Evolutionary conservation across 2,888 invertebrate species (phyloP), one percentile per base, ranked within the genome.

Genomic region (Dolichomitus sp.): DNA sequence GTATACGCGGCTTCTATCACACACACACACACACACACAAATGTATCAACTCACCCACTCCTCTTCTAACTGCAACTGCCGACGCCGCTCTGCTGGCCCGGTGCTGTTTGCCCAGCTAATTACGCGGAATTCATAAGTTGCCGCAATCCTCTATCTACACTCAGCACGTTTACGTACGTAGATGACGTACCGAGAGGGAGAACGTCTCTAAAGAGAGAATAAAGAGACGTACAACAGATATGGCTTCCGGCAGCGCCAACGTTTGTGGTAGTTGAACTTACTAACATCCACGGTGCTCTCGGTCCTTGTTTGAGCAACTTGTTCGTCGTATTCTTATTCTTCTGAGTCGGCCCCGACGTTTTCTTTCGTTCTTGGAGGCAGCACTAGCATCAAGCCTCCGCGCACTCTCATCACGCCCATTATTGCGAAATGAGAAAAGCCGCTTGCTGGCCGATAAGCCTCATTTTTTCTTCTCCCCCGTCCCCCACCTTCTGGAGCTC

Each of bases 121-220:
- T 92, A 90, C 88, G 87, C 84, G 88, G 86, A 90, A 91, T 91
- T 91, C 90, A 90, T 91, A 90, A 92, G 89, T 91, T 89, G 89
- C 87, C 42, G 23, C 52, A 48, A 59, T 78, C 50, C 57, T 59
- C 65, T 65, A 63, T 65, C 54, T 75, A 50, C 63, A 40, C 72
- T 76, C 63, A 65, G 45, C 73, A 45, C 30, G 37, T 59, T 37
- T 54, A 63, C 66, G 70, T 82, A 72, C 61, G 63, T 33, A 69
- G 14, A 65, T 11, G 61, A 61, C 50, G 50, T 48, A 72, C 48
- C 63, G 69, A 65, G 70, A 59, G 78, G 40, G 52, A 73, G 65
- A 30, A 76, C 78, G 70, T 23, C 68, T 57, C 37, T 17, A 23
- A 65, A 65, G 14, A 42, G 68, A 78, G 66, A 63, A 65, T 57